Evolutionary conservation across 2,797 vertebrate genomes (phyloP).

Genomic region (Poeciliopsis paucimaculata): DNA sequence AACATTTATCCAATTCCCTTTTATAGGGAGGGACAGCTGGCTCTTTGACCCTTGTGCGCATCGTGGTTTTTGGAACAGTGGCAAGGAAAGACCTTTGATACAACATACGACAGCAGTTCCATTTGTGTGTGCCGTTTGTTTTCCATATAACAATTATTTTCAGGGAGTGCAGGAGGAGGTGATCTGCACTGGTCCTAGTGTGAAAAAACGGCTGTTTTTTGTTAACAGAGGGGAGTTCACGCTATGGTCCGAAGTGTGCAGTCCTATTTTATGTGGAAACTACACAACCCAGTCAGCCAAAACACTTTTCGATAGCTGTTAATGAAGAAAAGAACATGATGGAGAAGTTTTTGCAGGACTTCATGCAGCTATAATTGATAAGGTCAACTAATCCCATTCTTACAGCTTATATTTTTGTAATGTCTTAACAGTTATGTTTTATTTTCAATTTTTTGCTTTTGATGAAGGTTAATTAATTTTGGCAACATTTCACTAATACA

Average conservation of each 20-base stretch:
- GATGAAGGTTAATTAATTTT: constrained; percentile 33
- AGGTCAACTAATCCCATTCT: not conserved
- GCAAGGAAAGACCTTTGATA: constrained; percentile 44
- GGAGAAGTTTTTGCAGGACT: not conserved
- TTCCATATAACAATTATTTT: constrained; percentile 65
- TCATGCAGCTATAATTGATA: constrained; percentile 9
- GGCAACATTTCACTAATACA: constrained; percentile 16
- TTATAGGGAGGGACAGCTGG: constrained; percentile 52
- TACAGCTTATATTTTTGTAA: constrained; percentile 22
- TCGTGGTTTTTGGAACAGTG: constrained; percentile 56
- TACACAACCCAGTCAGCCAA: constrained; percentile 28
- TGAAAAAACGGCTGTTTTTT: constrained; percentile 48
- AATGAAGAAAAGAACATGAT: constrained; percentile 2
- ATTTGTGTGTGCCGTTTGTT: constrained; percentile 51
- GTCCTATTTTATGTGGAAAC: constrained; percentile 50
- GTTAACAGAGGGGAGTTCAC: constrained; percentile 40
- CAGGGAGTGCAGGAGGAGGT: constrained; percentile 44
- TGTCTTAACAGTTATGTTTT: constrained; percentile 33
- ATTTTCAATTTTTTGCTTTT: constrained; percentile 13
- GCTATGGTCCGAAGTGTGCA: constrained; percentile 21
- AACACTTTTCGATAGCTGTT: constrained; percentile 32
- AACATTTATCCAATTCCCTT: constrained; percentile 61
- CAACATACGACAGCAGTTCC: constrained; percentile 36
- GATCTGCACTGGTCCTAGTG: constrained; percentile 37
- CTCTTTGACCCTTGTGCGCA: constrained; percentile 27